Conservation (phyloP, 2,888 invertebrate species). For the Bombyx huttoni region DNA sequence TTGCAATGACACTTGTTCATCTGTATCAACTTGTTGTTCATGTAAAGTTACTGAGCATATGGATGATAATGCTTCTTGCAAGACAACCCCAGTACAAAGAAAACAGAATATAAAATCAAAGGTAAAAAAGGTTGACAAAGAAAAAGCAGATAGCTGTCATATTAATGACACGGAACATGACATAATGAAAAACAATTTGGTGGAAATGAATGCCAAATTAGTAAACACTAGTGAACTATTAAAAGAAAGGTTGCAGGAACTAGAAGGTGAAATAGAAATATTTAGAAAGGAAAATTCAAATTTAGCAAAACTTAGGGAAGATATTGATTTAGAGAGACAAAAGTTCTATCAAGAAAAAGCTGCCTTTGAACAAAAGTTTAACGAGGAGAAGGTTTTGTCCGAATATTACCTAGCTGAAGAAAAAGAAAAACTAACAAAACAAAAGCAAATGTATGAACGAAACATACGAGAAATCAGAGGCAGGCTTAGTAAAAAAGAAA, state of each 20-base stretch:
- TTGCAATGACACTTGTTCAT: constrained; percentile 40
- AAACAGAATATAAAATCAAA: constrained; percentile 13
- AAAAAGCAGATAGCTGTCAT: constrained; percentile 26
- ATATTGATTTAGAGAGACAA: constrained; percentile 74
- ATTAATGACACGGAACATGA: constrained; percentile 35
- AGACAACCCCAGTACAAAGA: constrained; percentile 1
- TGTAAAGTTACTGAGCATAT: constrained; percentile 43
- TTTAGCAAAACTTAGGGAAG: constrained; percentile 68
- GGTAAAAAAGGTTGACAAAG: constrained; percentile 23
- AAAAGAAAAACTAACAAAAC: constrained; percentile 77
- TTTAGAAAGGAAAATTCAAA: constrained; percentile 65
- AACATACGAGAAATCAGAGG: constrained; percentile 79
- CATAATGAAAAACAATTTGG: constrained; percentile 44
- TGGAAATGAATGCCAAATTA: constrained; percentile 59
- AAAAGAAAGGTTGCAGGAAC: constrained; percentile 74
- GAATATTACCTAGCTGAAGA: constrained; percentile 79
- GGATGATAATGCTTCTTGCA: neutral
- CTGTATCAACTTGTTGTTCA: constrained; percentile 49
- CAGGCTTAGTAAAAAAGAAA: constrained; percentile 76
- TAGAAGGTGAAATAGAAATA: constrained; percentile 75
- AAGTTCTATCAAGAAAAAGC: constrained; percentile 75
- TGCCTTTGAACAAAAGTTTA: constrained; percentile 70
- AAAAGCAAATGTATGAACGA: constrained; percentile 76
- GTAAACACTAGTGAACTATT: constrained; percentile 72
- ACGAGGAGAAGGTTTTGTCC: constrained; percentile 76